Conservation (phyloP, 1,140 invertebrate genomes). For the Paralvinella palmiformis region DNA sequence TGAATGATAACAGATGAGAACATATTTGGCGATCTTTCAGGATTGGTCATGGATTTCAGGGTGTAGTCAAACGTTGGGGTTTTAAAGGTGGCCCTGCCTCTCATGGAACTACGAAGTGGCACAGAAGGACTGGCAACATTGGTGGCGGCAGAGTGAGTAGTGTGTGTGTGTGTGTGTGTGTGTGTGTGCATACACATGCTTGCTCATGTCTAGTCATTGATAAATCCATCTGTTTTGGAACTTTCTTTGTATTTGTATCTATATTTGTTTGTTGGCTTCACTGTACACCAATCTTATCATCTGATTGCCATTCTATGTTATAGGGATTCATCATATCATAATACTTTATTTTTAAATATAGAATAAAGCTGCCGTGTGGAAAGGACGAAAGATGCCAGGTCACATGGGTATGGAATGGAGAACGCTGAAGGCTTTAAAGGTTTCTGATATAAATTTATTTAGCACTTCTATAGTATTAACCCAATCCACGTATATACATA, state of each 20-base stretch:
- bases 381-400: conserved; percentile 93
- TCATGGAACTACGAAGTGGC: conserved; percentile 92
- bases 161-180: not conserved
- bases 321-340: too few species aligned
- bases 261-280: too few species aligned
- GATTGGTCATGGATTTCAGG: conserved; percentile 88
- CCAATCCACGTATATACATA: not conserved
- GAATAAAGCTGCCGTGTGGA: conserved; percentile 78
- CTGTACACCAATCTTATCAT: too few species aligned
- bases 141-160: conserved; percentile 54
- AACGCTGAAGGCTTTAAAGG: conserved; percentile 65
- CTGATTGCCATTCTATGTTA: too few species aligned
- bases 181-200: too few species aligned
- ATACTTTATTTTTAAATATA: conserved; percentile 33
- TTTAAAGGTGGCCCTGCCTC: conserved; percentile 86
- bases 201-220: too few species aligned
- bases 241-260: too few species aligned
- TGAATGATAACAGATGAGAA: not conserved
- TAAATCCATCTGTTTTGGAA: too few species aligned
- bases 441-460: conserved; percentile 34
- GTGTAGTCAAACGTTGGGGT: conserved; percentile 92
- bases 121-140: conserved; percentile 84
- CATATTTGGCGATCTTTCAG: not conserved
- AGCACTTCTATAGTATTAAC: not conserved
- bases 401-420: conserved; percentile 83